Percentiles rank a stretch among this genome's conserved stretches.
phyloP scores from a whole-genome alignment of 2,888 invertebrate species.

The Meganola albula region DNA sequence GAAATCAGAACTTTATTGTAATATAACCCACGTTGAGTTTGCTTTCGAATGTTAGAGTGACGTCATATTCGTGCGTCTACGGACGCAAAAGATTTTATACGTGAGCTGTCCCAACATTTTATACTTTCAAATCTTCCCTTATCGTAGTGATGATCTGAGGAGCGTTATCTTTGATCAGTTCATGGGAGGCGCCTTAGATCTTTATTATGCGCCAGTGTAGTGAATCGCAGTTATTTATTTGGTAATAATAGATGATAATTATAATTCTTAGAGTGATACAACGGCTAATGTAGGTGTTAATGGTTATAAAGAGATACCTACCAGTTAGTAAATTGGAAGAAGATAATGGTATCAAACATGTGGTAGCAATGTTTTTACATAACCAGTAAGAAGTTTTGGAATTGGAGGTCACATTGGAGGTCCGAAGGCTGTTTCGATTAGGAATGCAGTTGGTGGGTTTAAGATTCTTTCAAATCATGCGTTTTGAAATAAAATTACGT shows the following conservation, averaged over 20 bases:
- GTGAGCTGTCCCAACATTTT: constrained; percentile 75
- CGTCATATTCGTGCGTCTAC: constrained; percentile 66
- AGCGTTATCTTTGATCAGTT: constrained; percentile 65
- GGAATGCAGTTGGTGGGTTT: too few species aligned
- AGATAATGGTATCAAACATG: too few species aligned
- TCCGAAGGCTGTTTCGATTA: too few species aligned
- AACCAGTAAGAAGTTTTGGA: too few species aligned
- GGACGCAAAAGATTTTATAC: constrained; percentile 73
- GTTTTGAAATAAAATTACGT: too few species aligned
- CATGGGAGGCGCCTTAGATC: constrained; percentile 70
- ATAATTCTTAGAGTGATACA: constrained; percentile 23
- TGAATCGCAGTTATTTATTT: constrained; percentile 27
- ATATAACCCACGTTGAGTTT: constrained; percentile 16
- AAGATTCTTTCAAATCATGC: too few species aligned
- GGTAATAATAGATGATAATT: constrained; percentile 26
- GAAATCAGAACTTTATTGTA: constrained; percentile 34
- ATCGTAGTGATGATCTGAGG: constrained; percentile 74
- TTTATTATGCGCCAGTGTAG: constrained; percentile 61
- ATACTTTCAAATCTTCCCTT: constrained; percentile 74
- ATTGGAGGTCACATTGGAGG: too few species aligned
- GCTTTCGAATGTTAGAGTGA: constrained; percentile 33
- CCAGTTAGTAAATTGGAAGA: too few species aligned
- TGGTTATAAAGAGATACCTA: too few species aligned
- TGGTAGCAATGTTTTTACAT: too few species aligned
- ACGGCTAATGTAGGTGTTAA: constrained; percentile 24